A percentile compares a stretch with the other conserved stretches of the same genome.
phyloP scores from a whole-genome alignment of 2,113 vertebrate genomes.

The Plectropomus leopardus region DNA sequence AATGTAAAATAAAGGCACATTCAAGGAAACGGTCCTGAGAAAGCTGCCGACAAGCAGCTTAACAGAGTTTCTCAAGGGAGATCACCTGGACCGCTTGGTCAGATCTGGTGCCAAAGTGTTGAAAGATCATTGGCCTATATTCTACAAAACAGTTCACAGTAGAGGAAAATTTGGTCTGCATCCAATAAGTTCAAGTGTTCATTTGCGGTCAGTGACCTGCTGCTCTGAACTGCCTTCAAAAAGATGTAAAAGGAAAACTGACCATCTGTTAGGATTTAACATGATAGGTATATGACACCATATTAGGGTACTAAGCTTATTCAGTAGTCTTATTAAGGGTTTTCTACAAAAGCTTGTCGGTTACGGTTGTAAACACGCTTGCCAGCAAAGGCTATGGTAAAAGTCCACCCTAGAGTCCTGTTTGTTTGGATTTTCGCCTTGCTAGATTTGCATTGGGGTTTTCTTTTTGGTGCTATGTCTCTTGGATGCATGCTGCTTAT shows the following conservation, averaged over 20 bases:
- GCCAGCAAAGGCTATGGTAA: no score
- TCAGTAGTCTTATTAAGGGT: neutral
- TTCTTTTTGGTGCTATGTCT: no score
- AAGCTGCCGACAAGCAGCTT: slow-evolving; percentile 31
- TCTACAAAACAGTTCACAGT: slow-evolving; percentile 28
- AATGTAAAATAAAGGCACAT: slow-evolving; percentile 46
- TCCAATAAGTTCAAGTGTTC: slow-evolving; percentile 39
- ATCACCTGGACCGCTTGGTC: slow-evolving; percentile 41
- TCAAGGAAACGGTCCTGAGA: slow-evolving; percentile 20
- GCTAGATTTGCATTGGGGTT: no score
- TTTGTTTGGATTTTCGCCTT: no score
- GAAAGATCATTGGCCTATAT: neutral
- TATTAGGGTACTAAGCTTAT: neutral
- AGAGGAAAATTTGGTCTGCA: slow-evolving; percentile 20
- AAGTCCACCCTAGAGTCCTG: no score
- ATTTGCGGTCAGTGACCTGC: slow-evolving; percentile 46
- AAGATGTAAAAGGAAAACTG: neutral
- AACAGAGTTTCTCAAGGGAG: slow-evolving; percentile 56
- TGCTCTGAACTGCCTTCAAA: neutral
- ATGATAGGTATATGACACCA: neutral
- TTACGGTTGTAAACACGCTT: no score
- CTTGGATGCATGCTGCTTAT: no score
- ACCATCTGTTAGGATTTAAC: neutral
- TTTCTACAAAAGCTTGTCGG: no score
- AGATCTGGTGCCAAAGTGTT: slow-evolving; percentile 48